These are phyloP conservation scores for Cercocebus atys DNA, from an alignment of 2,113 vertebrate genomes.

Conservation along the genomic window DNA sequence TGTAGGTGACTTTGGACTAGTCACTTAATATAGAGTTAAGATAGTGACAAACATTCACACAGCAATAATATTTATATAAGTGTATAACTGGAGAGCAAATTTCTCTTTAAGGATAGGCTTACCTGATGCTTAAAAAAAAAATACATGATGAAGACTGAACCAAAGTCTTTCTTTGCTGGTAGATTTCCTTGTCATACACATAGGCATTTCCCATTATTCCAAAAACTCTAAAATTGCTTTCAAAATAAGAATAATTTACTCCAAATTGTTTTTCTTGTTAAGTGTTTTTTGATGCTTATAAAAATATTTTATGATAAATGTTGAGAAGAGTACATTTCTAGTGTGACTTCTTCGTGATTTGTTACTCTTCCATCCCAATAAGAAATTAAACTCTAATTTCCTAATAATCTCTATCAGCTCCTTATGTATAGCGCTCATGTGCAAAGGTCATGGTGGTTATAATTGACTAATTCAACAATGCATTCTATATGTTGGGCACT, in stretches of 20 bases:
- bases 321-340: not conserved
- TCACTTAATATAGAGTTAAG: not conserved
- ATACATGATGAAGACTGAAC: not conserved
- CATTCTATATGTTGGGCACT: not conserved
- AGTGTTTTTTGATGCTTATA: not conserved
- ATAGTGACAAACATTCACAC: not conserved
- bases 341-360: not conserved
- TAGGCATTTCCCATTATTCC: not conserved
- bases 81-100: not conserved
- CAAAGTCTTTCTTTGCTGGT: not conserved
- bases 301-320: constrained; percentile 22
- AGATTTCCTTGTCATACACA: not conserved
- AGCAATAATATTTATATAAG: too few relatives aligned
- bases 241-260: not conserved
- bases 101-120: not conserved
- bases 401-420: not conserved
- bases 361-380: not conserved
- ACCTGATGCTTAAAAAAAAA: not conserved
- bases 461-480: not conserved
- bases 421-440: not conserved
- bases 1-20: not conserved
- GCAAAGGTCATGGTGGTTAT: not conserved
- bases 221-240: not conserved
- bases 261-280: not conserved
- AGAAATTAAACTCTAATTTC: constrained; percentile 20